Evolutionary conservation across 2,888 invertebrate species (phyloP), one percentile per base, ranked within the genome.

Genomic region (Ectemnius lituratus): DNA sequence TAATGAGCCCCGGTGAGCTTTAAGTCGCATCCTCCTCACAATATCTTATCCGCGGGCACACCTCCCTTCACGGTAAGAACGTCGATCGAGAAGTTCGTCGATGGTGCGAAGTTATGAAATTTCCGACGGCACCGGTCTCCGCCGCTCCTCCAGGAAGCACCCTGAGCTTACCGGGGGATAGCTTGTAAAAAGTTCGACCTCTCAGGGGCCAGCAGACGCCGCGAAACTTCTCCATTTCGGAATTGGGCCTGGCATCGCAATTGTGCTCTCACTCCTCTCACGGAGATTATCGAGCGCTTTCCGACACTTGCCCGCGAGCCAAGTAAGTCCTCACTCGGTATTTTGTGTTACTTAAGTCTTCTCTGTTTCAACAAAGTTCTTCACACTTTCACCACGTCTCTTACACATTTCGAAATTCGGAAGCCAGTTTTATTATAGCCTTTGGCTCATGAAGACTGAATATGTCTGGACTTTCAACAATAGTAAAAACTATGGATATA

Each of bases 151-250:
- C 13, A 14, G 11, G 20, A 58, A 58, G 6, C 20, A 20, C 23
- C 58, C 58, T 20, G 4, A 58, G 27, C 20, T 13, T 11, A 16
- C 16, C 57, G n/a, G 5, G 57, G 20, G 57, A 57, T 37, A 37
- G 37, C 37, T 37, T 37, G 37, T 37, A 37, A 37, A 37, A 37
- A 37, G 37, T 37, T 37, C 8, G 37, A 37, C 8, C 11, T 37
- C 37, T 37, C 37, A 6, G 37, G 37, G 37, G 37, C 37, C 37
- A 37, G 52, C n/a, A 52, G n/a, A 52, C 52, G 52, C 52, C 52
- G 52, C 52, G 52, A 52, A 52, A 52, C 52, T 52, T 52, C 5
- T 52, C 52, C 52, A 52, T 52, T 52, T 52, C 52, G n/a, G 16
- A 13, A 52, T 52, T 52, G 52, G 16, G 14, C 52, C 16, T 16